Percentiles rank a stretch among this genome's conserved stretches.
Conservation (phyloP, 2,888 invertebrate species). For the Lydus trimaculatus region DNA sequence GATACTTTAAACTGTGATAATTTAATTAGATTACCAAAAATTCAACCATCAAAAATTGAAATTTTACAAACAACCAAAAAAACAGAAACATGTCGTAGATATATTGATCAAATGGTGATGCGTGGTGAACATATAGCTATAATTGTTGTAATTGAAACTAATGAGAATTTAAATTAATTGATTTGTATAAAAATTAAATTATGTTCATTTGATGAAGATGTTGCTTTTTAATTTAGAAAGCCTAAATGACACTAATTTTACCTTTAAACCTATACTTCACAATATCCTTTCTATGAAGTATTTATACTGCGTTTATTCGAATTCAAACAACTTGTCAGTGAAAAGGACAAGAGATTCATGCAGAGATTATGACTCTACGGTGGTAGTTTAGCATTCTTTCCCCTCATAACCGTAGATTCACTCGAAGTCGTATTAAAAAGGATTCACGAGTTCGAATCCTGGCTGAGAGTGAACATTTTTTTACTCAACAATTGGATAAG, state of each 20-base stretch:
- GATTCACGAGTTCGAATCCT: too few species aligned
- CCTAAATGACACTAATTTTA: not conserved
- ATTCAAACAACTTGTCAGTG: too few species aligned
- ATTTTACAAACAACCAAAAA: constrained; percentile 69
- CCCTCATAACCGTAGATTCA: too few species aligned
- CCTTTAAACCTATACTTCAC: not conserved
- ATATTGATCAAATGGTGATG: constrained; percentile 73
- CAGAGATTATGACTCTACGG: too few species aligned
- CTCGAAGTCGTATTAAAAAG: too few species aligned
- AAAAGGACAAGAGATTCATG: too few species aligned
- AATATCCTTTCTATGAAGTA: too few species aligned
- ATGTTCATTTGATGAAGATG: not conserved
- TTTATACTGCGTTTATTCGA: too few species aligned
- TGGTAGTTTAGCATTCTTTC: too few species aligned
- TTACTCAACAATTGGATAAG: too few species aligned
- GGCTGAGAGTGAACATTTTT: too few species aligned
- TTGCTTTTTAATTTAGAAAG: not conserved
- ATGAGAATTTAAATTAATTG: not conserved
- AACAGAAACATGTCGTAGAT: constrained; percentile 71
- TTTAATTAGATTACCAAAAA: constrained; percentile 60
- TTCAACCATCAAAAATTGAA: constrained; percentile 62
- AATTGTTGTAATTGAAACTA: constrained; percentile 14
- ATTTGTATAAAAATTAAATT: not conserved
- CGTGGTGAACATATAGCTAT: constrained; percentile 78
- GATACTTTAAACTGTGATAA: constrained; percentile 41